A percentile compares a stretch with the other conserved stretches of the same genome.
Evolutionary conservation across 2,888 invertebrate genomes (phyloP).

Genomic region (Eupithecia inturbata): DNA sequence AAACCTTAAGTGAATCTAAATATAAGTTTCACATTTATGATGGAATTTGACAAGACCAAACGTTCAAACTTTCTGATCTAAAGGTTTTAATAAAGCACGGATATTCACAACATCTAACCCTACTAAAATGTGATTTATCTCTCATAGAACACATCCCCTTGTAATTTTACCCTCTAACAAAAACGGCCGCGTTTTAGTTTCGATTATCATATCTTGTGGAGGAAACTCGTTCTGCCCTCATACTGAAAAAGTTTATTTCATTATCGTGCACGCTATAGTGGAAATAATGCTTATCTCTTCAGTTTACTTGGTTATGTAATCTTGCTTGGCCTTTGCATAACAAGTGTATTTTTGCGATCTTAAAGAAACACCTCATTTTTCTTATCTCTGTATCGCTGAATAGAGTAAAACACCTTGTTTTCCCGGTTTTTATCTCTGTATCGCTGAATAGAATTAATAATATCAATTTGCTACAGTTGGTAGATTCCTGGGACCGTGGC

Average conservation of each 20-base stretch:
- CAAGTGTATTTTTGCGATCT: constrained; percentile 2
- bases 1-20: background rate
- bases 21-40: constrained; percentile 1
- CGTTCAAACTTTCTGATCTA: constrained; percentile 1
- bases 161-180: constrained; percentile 46
- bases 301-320: constrained; percentile 13
- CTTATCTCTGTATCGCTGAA: background rate
- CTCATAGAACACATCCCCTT: constrained; percentile 40
- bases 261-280: constrained; percentile 26
- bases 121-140: constrained; percentile 37
- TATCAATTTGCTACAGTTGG: background rate
- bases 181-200: constrained; percentile 44
- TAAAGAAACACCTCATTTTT: background rate
- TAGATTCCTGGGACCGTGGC: background rate
- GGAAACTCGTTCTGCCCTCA: constrained; percentile 51
- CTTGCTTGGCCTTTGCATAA: constrained; percentile 12
- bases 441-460: background rate
- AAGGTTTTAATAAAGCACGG: constrained; percentile 16
- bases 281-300: constrained; percentile 40
- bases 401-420: background rate
- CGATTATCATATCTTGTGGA: constrained; percentile 49
- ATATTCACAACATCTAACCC: constrained; percentile 27
- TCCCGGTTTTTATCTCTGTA: background rate
- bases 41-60: background rate
- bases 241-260: constrained; percentile 35